Conservation (phyloP, 2,888 invertebrate species). For the Margaritifera margaritifera region DNA sequence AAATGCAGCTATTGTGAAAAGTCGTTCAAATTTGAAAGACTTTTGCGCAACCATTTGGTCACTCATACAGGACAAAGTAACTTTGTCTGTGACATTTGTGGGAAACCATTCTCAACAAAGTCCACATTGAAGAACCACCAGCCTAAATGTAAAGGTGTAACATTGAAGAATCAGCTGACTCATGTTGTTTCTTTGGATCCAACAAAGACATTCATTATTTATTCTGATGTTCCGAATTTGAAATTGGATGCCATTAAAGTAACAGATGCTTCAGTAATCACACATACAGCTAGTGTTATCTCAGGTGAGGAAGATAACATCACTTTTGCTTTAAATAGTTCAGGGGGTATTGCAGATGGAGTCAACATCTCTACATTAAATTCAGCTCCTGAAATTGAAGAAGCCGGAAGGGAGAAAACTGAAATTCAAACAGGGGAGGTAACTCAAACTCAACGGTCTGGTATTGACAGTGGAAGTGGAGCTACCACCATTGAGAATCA, state of each 20-base stretch:
- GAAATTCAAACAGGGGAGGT: too few species aligned
- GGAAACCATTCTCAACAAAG: constrained; percentile 38
- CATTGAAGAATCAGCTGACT: constrained; percentile 1
- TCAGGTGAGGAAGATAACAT: constrained; percentile 2
- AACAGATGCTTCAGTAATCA: background rate
- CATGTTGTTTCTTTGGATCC: constrained; percentile 1
- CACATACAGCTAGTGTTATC: background rate
- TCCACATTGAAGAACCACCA: constrained; percentile 43
- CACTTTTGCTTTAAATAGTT: background rate
- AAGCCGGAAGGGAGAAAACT: too few species aligned
- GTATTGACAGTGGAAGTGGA: too few species aligned
- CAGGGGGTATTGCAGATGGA: background rate
- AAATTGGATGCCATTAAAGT: background rate
- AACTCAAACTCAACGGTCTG: too few species aligned
- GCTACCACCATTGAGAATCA: background rate
- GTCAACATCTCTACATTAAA: background rate
- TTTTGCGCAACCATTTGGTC: constrained; percentile 47
- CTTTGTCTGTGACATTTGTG: constrained; percentile 41
- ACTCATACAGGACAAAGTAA: constrained; percentile 50
- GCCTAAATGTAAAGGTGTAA: constrained; percentile 38
- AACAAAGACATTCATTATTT: constrained; percentile 5
- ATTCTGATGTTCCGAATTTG: constrained; percentile 4
- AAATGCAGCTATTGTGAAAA: constrained; percentile 50
- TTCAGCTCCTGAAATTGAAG: too few species aligned
- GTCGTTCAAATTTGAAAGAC: constrained; percentile 50